A percentile compares a stretch with the other conserved stretches of the same genome.
Evolutionary conservation across 2,113 vertebrate species (phyloP).

Genomic region (Indri indri): DNA sequence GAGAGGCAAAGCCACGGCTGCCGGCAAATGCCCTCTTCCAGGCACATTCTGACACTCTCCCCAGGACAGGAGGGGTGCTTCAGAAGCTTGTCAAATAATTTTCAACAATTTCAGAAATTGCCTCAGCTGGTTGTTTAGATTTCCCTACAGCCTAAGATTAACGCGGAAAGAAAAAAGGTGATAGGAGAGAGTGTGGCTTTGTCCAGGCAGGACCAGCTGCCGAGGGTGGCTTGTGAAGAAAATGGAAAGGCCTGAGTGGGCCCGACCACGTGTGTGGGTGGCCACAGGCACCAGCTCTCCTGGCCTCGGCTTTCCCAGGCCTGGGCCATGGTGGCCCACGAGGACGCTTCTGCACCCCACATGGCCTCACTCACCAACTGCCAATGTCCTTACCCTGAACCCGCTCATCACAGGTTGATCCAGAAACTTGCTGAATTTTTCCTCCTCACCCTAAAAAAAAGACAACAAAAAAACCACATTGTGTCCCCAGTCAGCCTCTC

Average conservation of each 20-base stretch:
- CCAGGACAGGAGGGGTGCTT: constrained; percentile 5
- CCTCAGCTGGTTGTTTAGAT: constrained; percentile 30
- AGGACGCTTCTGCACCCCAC: background rate
- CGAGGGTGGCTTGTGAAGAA: background rate
- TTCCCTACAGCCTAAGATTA: background rate
- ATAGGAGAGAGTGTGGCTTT: background rate
- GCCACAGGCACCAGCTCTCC: background rate
- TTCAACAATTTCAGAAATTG: constrained; percentile 66
- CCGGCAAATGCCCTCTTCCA: constrained; percentile 17
- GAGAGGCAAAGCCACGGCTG: background rate
- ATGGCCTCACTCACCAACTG: background rate
- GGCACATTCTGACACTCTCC: constrained; percentile 14
- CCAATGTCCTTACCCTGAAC: background rate
- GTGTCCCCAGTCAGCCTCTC: background rate
- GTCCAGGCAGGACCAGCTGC: background rate
- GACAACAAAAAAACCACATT: background rate
- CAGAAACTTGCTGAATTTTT: background rate
- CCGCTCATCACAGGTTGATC: background rate
- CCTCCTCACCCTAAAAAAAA: background rate
- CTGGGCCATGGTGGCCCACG: fast-evolving
- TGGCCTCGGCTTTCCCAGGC: background rate
- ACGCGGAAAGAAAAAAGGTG: constrained; percentile 23
- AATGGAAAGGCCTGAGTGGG: background rate
- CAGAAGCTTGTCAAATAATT: constrained; percentile 56
- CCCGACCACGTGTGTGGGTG: fast-evolving